Evolutionary conservation across 2,888 invertebrate genomes (phyloP).

Genomic region (Netelia melanura): DNA sequence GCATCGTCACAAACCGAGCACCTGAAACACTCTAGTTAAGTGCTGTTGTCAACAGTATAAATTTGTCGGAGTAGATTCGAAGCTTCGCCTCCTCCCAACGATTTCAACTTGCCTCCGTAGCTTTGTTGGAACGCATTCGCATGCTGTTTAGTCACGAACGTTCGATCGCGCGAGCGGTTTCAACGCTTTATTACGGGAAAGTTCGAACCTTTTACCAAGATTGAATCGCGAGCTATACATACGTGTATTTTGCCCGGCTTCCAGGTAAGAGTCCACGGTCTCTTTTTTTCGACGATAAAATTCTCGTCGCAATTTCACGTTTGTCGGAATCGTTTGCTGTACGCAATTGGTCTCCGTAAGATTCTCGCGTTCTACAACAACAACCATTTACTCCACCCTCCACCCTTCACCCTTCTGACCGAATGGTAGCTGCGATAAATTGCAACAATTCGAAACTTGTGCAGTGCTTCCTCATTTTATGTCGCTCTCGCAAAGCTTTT

Average conservation of each 20-base stretch:
- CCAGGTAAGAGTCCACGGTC: conserved; percentile 40
- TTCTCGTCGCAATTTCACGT: conserved; percentile 23
- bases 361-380: conserved; percentile 8
- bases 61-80: conserved; percentile 18
- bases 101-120: conserved; percentile 41
- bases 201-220: conserved; percentile 65
- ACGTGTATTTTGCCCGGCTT: conserved; percentile 2
- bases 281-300: conserved; percentile 33
- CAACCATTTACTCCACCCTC: background rate
- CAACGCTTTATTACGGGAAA: conserved; percentile 48
- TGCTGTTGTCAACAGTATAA: conserved; percentile 21
- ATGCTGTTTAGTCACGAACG: conserved; percentile 10
- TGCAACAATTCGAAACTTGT: background rate
- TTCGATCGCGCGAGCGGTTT: conserved; percentile 25
- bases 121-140: conserved; percentile 29
- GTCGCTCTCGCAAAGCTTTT: background rate
- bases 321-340: conserved; percentile 28
- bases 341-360: conserved; percentile 29
- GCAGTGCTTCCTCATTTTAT: background rate
- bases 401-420: background rate
- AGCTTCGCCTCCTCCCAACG: conserved; percentile 19
- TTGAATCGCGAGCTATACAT: conserved; percentile 43
- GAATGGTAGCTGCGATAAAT: background rate
- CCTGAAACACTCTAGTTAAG: conserved; percentile 55
- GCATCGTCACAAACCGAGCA: background rate